phyloP scores from a whole-genome alignment of 2,113 vertebrate genomes.

The Oryzias celebensis region DNA sequence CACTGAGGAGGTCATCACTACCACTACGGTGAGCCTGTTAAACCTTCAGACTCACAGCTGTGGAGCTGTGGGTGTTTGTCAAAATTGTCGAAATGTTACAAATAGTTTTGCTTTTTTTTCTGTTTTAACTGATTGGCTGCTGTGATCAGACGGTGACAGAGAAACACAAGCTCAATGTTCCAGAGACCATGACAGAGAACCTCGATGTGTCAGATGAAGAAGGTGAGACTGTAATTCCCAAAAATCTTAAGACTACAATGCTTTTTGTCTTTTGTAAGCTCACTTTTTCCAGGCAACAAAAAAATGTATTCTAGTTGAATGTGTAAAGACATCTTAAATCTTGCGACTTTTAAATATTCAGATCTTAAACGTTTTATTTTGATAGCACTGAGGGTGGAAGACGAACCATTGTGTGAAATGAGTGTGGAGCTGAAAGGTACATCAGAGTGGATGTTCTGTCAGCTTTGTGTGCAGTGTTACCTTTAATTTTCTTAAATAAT shows the following conservation, averaged over 20 bases:
- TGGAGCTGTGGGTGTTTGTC: not conserved
- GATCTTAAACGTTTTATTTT: slow-evolving; percentile 43
- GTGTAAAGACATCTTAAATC: not conserved
- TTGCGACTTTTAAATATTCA: slow-evolving; percentile 1
- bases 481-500: not conserved
- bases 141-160: slow-evolving; percentile 89
- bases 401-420: slow-evolving; percentile 58
- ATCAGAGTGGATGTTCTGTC: slow-evolving; percentile 7
- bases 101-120: not conserved
- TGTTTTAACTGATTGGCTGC: slow-evolving; percentile 5
- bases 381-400: slow-evolving; percentile 58
- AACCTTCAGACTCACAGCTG: not conserved
- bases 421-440: slow-evolving; percentile 68
- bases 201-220: slow-evolving; percentile 98
- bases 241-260: not conserved
- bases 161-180: slow-evolving; percentile 98
- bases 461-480: slow-evolving; percentile 24
- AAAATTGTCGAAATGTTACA: not conserved
- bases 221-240: slow-evolving; percentile 77
- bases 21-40: slow-evolving; percentile 85
- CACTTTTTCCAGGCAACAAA: not conserved
- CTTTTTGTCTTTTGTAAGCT: not conserved
- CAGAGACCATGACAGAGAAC: slow-evolving; percentile 97
- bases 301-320: not conserved
- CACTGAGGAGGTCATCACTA: slow-evolving; percentile 93